Evolutionary conservation across 2,797 vertebrate genomes (phyloP), one percentile per base, ranked within the genome.

Genomic region (Lemur catta): DNA sequence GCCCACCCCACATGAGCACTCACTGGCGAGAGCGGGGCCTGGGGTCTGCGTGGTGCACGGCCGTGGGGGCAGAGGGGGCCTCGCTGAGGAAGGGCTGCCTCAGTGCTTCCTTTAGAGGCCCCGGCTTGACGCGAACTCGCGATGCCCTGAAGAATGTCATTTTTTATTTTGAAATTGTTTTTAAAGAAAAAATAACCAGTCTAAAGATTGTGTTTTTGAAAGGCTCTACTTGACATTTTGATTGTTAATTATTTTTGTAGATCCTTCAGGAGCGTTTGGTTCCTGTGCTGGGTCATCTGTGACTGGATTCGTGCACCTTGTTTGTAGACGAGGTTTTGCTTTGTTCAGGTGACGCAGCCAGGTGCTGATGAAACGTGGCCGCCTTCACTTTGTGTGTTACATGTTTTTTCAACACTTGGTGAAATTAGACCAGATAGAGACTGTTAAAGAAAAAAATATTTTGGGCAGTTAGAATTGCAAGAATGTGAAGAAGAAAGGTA

Each of bases 1-100:
- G 9, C 43, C 43, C 43, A 43, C 43, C 65, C 2, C 1, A n/a
- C 6, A 5, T 1, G 11, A 9, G 0, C 17, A 0, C 55, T 15
- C 14, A n/a, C n/a, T n/a, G n/a, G n/a, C n/a, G n/a, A n/a, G n/a
- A n/a, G n/a, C n/a, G 43, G 48, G 4, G 72, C 55, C 61, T 8
- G n/a, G 38, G 59, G 71, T 82, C 71, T 22, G 14, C 43, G 14
- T 28, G 26, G 71, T 0, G 1, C 15, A 14, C 41, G 18, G 12
- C 13, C 0, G 0, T 6, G 35, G 35, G 59, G 22, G 4, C 38
- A 13, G 38, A 13, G 43, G 0, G 4, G 52, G 28, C 71, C 57
- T n/a, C 30, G 18, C 38, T 7, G 17, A 35, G 17, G 35, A 38
- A 20, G 74, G 67, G 43, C 33, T 2, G 17, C 9, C 7, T 8